Evolutionary conservation across 2,797 vertebrate species (phyloP).

Genomic region (Octomys mimax): DNA sequence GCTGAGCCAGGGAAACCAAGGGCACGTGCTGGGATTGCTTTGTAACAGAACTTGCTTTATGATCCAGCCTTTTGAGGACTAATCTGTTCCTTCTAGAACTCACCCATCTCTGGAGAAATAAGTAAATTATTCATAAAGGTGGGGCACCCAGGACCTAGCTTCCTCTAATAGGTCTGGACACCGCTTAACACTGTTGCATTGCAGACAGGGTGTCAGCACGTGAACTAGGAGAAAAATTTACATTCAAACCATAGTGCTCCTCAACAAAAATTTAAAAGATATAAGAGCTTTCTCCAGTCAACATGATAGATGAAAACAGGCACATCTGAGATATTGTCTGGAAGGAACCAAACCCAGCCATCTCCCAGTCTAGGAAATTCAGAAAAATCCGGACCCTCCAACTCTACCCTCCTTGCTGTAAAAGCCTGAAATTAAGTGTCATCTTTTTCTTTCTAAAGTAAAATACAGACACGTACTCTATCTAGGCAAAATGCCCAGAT

Average conservation of each 20-base stretch:
- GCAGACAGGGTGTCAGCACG: neutral
- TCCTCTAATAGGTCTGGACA: neutral
- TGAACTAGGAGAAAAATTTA: neutral
- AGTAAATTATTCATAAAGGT: neutral
- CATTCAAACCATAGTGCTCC: neutral
- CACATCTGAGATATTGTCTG: neutral
- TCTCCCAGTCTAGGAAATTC: neutral
- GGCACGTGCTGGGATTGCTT: too few relatives aligned
- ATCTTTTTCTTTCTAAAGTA: conserved; percentile 48
- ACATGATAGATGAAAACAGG: neutral
- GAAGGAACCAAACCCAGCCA: neutral
- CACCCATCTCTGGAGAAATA: neutral
- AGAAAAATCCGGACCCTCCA: neutral
- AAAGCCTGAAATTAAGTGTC: conserved; percentile 45
- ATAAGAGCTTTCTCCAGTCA: neutral
- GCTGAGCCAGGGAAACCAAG: neutral
- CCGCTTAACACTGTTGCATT: neutral
- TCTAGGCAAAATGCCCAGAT: conserved; percentile 53
- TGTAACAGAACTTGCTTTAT: neutral
- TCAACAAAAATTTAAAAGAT: neutral
- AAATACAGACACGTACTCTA: conserved; percentile 25
- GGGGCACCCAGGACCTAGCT: neutral
- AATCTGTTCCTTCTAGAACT: neutral
- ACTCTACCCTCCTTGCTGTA: neutral
- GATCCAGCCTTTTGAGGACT: neutral